Conservation (phyloP, 2,797 vertebrate genomes). For the Tauraco hartlaubi region DNA sequence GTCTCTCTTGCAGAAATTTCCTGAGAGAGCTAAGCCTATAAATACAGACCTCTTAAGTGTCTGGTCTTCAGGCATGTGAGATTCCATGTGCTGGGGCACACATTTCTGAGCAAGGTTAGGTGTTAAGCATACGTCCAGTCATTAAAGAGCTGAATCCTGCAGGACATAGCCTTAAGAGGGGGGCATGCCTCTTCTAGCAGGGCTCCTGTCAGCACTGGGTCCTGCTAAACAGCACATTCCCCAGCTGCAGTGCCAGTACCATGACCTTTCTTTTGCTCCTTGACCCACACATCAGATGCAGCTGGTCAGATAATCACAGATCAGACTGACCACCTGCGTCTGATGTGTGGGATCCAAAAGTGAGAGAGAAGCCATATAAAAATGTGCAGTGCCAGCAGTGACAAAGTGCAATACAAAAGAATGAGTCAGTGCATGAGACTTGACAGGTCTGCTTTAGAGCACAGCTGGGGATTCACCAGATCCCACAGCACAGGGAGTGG, state of each 20-base stretch:
- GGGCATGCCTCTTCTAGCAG: background rate
- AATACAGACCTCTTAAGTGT: background rate
- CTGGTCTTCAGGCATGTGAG: background rate
- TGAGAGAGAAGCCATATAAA: background rate
- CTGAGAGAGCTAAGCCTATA: background rate
- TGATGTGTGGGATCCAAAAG: constrained; percentile 7
- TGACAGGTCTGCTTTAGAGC: constrained; percentile 53
- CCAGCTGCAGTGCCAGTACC: constrained; percentile 45
- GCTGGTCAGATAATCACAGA: constrained; percentile 50
- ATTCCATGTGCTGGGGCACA: background rate
- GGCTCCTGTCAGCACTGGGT: background rate
- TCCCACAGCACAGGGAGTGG: background rate
- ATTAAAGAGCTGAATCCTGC: background rate
- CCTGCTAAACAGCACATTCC: constrained; percentile 25
- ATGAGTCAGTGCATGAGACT: constrained; percentile 13
- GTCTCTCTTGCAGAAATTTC: background rate
- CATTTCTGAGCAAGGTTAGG: background rate
- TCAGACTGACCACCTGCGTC: constrained; percentile 54
- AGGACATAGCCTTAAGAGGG: background rate
- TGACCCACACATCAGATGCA: constrained; percentile 62
- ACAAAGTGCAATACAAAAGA: background rate
- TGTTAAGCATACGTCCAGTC: background rate
- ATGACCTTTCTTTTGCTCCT: constrained; percentile 64
- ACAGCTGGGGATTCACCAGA: constrained; percentile 63
- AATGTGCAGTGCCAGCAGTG: background rate